Percentiles rank a stretch among this genome's conserved stretches.
These are phyloP conservation scores for Caenorhabditis uteleia DNA, from an alignment of 2,888 invertebrate species.

Conservation along the genomic window DNA sequence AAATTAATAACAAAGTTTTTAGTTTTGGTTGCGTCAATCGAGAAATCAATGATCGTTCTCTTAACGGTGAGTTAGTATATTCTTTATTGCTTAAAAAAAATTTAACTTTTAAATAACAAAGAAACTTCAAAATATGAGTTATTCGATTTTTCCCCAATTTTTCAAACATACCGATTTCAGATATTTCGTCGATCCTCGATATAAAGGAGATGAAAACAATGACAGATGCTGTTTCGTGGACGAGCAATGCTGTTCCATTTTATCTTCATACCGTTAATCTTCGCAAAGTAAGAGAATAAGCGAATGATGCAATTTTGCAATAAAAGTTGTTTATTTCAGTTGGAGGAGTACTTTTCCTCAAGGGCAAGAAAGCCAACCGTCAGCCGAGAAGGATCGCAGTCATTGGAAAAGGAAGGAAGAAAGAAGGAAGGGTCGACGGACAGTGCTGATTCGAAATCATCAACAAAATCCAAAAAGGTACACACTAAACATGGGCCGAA, in stretches of 20 bases:
- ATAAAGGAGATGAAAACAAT: constrained; percentile 94
- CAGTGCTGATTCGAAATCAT: background rate
- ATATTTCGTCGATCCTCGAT: constrained; percentile 98
- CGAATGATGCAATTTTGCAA: background rate
- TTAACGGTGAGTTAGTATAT: constrained; percentile 8
- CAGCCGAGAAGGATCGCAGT: constrained; percentile 18
- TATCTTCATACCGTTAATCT: constrained; percentile 97
- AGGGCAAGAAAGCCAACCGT: constrained; percentile 5
- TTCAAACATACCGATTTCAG: constrained; percentile 74
- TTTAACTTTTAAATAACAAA: background rate
- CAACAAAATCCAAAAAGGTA: too few species aligned
- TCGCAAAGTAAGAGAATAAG: constrained; percentile 76
- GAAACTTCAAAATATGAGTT: background rate
- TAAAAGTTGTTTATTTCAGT: constrained; percentile 3
- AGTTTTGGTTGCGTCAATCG: constrained; percentile 18
- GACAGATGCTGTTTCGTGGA: constrained; percentile 97
- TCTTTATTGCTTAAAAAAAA: background rate
- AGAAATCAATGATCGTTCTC: constrained; percentile 15
- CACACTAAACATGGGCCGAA: too few species aligned
- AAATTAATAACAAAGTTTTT: constrained; percentile 5
- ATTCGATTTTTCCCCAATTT: background rate
- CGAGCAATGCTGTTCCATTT: constrained; percentile 96
- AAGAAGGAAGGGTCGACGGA: background rate
- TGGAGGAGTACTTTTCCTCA: constrained; percentile 8
- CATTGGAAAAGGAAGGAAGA: constrained; percentile 3